Base-by-base conservation (phyloP, 2,113 vertebrate genomes). In the Pseudopodoces humilis region DNA sequence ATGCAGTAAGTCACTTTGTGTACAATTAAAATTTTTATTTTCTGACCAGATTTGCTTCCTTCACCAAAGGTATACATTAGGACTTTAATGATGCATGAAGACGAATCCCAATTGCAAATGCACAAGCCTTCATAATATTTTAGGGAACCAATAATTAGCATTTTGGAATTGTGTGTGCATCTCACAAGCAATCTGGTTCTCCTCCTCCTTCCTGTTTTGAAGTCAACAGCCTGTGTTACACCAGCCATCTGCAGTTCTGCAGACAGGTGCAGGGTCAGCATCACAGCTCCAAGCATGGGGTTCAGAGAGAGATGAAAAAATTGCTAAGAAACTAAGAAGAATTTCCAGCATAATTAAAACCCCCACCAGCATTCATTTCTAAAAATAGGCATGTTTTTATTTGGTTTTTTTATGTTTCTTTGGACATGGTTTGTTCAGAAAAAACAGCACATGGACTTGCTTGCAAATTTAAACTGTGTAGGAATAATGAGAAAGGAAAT, bases 131-230 rank as follows among this genome's bases (percentile, higher is more conserved):
- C 69, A 47, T 94, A 97, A 95, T 90, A 97, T 96, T 98, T 95
- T 95, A 93, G 91, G 88, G 94, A 97, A 95, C 93, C 97, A 97
- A 97, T 97, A 97, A 97, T 98, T 97, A 98, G 71, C 81, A 91
- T 97, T 97, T 97, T 98, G 86, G 88, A 98, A 89, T 86, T 85
- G 79, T 94, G 77, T 92, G 78, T 89, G 93, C 80, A 97, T 97
- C 94, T 97, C 92, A 93, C 71, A 97, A 93, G 93, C 96, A 97
- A 97, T 97, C 96, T 97, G 94, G 69, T 97, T 95, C 82, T 97
- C 96, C 97, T 97, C 96, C 97, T 98, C 95, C 97, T 98, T 97
- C 95, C 97, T 98, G 95, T 97, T 98, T 97, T 96, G 96, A 95
- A 98, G 96, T 95, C 97, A 97, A 94, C 94, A 91, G 91, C 86